Evolutionary conservation across 2,797 vertebrate species (phyloP).

Genomic region (Sebastolobus alascanus): DNA sequence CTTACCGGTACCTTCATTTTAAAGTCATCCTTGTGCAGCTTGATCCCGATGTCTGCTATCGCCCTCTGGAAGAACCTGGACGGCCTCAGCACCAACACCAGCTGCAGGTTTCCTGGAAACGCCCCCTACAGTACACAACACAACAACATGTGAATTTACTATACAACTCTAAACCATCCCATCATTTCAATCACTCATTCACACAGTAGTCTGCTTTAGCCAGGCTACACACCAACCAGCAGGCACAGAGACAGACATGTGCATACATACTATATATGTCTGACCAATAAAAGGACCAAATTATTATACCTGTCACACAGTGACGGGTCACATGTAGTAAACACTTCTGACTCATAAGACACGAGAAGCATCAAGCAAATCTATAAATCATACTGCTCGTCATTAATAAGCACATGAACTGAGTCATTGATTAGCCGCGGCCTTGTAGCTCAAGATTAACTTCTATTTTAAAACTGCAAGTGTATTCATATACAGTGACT

Average conservation of each 20-base stretch:
- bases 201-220: background rate
- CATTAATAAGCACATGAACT: accelerated
- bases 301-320: background rate
- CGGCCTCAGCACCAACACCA: constrained; percentile 93
- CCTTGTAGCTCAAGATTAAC: no score
- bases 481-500: no score
- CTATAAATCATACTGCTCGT: no score
- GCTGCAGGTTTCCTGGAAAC: constrained; percentile 95
- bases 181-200: background rate
- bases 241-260: background rate
- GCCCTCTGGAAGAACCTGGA: constrained; percentile 92
- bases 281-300: background rate
- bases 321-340: no score
- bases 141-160: background rate
- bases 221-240: background rate
- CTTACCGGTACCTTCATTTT: constrained; percentile 99
- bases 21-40: constrained; percentile 94
- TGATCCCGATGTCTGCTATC: constrained; percentile 94
- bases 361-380: no score
- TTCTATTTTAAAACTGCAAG: no score
- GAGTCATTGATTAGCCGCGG: no score
- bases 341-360: no score
- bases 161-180: background rate
- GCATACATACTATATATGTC: background rate
- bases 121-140: constrained; percentile 85